phyloP scores from a whole-genome alignment of 2,797 vertebrate genomes.

The Enteromius unitaeniatus region DNA sequence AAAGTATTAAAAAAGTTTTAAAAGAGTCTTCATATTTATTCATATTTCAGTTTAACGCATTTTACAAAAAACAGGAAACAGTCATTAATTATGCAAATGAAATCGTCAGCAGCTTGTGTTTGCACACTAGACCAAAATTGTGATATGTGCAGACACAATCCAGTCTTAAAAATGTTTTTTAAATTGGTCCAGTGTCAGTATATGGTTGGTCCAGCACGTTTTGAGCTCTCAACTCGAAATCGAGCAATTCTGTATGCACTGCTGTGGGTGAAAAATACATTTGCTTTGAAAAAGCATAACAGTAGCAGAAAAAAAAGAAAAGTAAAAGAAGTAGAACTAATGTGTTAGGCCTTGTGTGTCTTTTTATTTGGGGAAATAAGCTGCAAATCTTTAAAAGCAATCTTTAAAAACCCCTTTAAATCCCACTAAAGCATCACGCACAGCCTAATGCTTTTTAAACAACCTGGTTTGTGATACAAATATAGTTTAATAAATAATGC shows the following conservation, averaged over 20 bases:
- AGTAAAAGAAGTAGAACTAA: not conserved
- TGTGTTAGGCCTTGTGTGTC: not conserved
- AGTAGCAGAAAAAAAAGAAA: not conserved
- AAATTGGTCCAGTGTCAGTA: slow-evolving; percentile 20
- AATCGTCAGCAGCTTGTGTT: not conserved
- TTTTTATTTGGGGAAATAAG: slow-evolving; percentile 9
- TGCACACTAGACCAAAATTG: not conserved
- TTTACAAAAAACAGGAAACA: not conserved
- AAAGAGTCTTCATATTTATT: too few relatives aligned
- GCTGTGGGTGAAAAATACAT: slow-evolving; percentile 55
- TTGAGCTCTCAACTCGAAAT: slow-evolving; percentile 68
- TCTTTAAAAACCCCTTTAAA: not conserved
- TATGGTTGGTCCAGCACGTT: slow-evolving; percentile 52
- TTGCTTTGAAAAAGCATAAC: not conserved
- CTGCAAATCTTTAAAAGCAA: not conserved
- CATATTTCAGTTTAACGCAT: too few relatives aligned
- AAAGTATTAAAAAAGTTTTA: not conserved
- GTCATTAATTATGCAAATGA: not conserved
- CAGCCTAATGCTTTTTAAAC: not conserved
- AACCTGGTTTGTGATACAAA: not conserved
- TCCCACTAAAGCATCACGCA: not conserved
- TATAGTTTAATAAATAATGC: not conserved
- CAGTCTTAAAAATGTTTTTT: not conserved
- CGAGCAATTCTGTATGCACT: slow-evolving; percentile 56
- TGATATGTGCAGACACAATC: not conserved